phyloP scores from a whole-genome alignment of 2,797 vertebrate species.

The Hydrolagus colliei region DNA sequence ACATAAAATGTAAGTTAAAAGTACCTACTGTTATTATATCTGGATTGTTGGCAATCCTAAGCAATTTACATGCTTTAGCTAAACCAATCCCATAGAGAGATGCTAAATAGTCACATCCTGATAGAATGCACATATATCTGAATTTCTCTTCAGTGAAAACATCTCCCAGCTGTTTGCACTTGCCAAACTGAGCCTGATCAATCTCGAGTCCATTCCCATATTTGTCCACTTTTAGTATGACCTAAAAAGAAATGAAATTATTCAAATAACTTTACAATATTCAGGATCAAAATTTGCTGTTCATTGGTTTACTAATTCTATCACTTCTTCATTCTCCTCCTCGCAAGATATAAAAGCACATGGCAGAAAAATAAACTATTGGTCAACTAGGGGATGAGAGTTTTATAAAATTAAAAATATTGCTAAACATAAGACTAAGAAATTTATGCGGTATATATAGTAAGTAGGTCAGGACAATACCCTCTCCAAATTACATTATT shows the following conservation, averaged over 20 bases:
- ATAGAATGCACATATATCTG: constrained; percentile 94
- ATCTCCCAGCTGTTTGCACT: constrained; percentile 80
- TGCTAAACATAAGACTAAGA: too few species aligned
- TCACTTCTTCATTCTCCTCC: too few species aligned
- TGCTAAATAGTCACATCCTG: constrained; percentile 88
- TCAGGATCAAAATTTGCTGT: neutral
- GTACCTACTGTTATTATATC: constrained; percentile 80
- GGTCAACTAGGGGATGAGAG: too few species aligned
- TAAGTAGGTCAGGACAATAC: too few species aligned
- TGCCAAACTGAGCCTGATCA: constrained; percentile 76
- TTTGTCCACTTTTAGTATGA: constrained; percentile 95
- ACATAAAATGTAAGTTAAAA: neutral
- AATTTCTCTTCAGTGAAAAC: constrained; percentile 94
- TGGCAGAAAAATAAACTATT: too few species aligned
- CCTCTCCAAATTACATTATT: too few species aligned
- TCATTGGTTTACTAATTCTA: too few species aligned
- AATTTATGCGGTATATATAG: too few species aligned
- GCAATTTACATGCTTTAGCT: constrained; percentile 85
- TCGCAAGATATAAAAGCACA: too few species aligned
- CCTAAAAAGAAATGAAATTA: constrained; percentile 52
- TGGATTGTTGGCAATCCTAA: constrained; percentile 81
- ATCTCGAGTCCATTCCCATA: constrained; percentile 87
- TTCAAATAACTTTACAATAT: neutral
- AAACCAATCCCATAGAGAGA: constrained; percentile 89
- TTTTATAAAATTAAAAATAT: too few species aligned